Evolutionary conservation across 2,797 vertebrate species (phyloP).

Genomic region (Meriones psammophilus): DNA sequence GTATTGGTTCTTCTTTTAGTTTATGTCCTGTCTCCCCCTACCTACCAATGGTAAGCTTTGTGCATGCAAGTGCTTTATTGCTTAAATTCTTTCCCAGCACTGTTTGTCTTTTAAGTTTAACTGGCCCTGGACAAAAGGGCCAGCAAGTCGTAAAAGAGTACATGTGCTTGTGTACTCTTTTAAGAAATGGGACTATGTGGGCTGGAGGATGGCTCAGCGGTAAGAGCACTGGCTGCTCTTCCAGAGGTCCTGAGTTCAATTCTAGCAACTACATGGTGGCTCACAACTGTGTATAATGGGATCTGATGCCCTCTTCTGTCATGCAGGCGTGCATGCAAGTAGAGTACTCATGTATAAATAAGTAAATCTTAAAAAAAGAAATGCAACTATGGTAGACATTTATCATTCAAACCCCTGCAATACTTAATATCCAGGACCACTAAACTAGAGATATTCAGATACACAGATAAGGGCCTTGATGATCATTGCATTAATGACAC

Average conservation of each 20-base stretch:
- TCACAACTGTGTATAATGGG: too few relatives aligned
- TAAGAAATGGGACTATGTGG: neutral
- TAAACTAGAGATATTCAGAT: neutral
- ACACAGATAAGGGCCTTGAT: neutral
- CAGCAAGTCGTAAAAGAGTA: constrained; percentile 29
- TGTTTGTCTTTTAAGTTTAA: constrained; percentile 40
- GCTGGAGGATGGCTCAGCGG: too few relatives aligned
- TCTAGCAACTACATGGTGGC: too few relatives aligned
- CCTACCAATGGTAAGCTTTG: neutral
- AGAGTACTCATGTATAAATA: too few relatives aligned
- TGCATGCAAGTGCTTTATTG: neutral
- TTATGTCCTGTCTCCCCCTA: neutral
- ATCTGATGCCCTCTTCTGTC: too few relatives aligned
- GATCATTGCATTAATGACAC: neutral
- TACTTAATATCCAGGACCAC: neutral
- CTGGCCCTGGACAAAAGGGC: neutral
- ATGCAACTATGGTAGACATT: neutral
- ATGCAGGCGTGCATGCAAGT: too few relatives aligned
- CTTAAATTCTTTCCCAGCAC: neutral
- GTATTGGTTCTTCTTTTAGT: constrained; percentile 56
- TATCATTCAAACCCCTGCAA: neutral
- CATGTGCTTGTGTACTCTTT: constrained; percentile 42
- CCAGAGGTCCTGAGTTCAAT: too few relatives aligned
- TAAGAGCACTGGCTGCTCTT: too few relatives aligned
- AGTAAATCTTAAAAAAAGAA: neutral